These are phyloP conservation scores for Carcina quercana DNA, from an alignment of 2,888 invertebrate species.

Conservation along the genomic window DNA sequence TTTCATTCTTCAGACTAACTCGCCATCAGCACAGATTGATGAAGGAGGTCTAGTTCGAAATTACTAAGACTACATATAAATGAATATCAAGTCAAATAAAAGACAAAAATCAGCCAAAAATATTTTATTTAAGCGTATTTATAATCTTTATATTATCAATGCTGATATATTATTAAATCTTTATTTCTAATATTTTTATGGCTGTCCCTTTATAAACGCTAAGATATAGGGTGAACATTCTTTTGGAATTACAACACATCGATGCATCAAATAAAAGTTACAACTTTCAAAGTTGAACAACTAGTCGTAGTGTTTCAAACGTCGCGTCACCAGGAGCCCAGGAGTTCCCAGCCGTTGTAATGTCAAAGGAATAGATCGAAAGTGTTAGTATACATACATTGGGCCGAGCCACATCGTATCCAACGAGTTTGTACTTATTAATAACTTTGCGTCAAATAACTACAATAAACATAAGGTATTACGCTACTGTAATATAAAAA, in stretches of 20 bases:
- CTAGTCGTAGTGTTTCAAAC: too few relatives aligned
- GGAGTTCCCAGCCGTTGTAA: conserved; percentile 42
- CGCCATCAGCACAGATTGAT: too few relatives aligned
- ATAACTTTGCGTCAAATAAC: conserved; percentile 42
- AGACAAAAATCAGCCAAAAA: conserved; percentile 66
- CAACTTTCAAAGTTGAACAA: too few relatives aligned
- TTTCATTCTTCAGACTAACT: too few relatives aligned
- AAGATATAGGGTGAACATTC: conserved; percentile 40
- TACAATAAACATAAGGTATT: conserved; percentile 45
- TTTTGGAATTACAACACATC: conserved; percentile 38
- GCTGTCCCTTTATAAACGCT: conserved; percentile 53
- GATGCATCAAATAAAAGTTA: too few relatives aligned
- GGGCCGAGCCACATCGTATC: conserved; percentile 50
- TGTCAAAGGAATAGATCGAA: conserved; percentile 36
- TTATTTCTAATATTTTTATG: conserved; percentile 66
- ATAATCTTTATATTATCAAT: conserved; percentile 72
- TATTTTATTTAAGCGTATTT: conserved; percentile 76
- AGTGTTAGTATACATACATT: conserved; percentile 46
- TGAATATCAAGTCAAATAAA: conserved; percentile 40
- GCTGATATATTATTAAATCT: conserved; percentile 72
- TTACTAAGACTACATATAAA: too few relatives aligned
- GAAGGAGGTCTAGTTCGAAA: too few relatives aligned
- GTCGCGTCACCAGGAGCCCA: too few relatives aligned
- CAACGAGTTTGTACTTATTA: conserved; percentile 65
- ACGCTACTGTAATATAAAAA: conserved; percentile 62